Evolutionary conservation across 2,113 vertebrate species (phyloP).

Genomic region (Phalacrocorax brasilianus): DNA sequence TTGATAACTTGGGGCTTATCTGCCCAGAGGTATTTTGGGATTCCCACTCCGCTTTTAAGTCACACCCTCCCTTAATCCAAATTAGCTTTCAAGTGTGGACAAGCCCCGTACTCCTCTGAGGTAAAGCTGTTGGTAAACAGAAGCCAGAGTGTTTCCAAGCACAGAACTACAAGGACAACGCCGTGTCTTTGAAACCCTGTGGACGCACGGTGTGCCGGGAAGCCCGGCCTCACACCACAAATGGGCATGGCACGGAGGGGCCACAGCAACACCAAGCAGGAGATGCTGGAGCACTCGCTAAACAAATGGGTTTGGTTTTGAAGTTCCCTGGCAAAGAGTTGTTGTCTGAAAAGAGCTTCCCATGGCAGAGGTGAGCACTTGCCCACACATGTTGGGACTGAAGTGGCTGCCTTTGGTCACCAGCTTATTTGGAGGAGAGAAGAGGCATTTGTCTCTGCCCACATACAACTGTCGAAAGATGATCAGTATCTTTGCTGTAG

Average conservation of each 20-base stretch:
- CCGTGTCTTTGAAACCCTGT: neutral
- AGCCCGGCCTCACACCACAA: rapidly evolving
- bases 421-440: neutral
- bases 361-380: neutral
- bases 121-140: neutral
- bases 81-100: neutral
- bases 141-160: neutral
- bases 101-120: neutral
- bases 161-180: neutral
- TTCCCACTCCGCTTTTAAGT: neutral
- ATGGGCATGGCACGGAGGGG: rapidly evolving
- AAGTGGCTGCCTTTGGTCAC: neutral
- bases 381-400: neutral
- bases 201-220: neutral
- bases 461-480: rapidly evolving
- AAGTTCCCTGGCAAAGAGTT: neutral
- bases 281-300: neutral
- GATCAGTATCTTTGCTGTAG: neutral
- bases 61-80: neutral
- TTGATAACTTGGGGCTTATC: neutral
- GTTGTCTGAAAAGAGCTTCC: neutral
- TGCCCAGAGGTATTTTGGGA: neutral
- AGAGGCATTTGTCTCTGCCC: neutral
- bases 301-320: neutral
- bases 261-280: neutral